Evolutionary conservation across 2,797 vertebrate species (phyloP), one percentile per base, ranked within the genome.

Genomic region (Sebastes vulpes): DNA sequence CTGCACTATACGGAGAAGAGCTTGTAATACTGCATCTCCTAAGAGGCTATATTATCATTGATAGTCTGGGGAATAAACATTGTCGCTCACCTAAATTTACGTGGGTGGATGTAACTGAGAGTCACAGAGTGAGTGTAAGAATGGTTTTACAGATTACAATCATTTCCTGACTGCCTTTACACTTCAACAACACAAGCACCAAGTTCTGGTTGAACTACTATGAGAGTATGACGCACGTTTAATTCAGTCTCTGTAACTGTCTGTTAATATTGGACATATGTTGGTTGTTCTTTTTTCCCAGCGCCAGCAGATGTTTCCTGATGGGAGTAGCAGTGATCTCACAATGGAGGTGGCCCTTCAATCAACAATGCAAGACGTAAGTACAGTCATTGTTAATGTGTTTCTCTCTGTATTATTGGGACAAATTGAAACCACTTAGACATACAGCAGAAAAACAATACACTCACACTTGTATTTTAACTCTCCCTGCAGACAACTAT

Each of bases 261-360:
- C 7, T 6, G 16, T 9, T 61, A 28, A 60, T n/a, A 20, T 14
- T 23, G 1, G 1, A 67, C 38, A 29, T 18, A 29, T 18, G 63
- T 54, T 35, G n/a, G 2, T 65, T 68, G 63, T 68, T 20, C 4
- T 75, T 46, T 63, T 21, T 21, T 88, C 25, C 21, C 70, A 97
- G 96, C 68, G 60, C n/a, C 96, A 97, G 75, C 94, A 93, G 84
- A 83, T 87, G 29, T 96, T 94, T 88, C 73, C 90, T 26, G 95
- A 96, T 79, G 96, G 95, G 29, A 95, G 95, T 38, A 90, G 72
- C 72, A 48, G 87, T 61, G 95, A 96, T 4, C 56, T 86, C 32
- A 91, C 65, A 2, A 16, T 97, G 61, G 76, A 85, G n/a, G 91
- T 95, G 52, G 53, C 81, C 28, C 59, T 97, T 21, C 75, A 31